Conservation (phyloP, 2,888 invertebrate genomes). For the Drosophila falleni region DNA sequence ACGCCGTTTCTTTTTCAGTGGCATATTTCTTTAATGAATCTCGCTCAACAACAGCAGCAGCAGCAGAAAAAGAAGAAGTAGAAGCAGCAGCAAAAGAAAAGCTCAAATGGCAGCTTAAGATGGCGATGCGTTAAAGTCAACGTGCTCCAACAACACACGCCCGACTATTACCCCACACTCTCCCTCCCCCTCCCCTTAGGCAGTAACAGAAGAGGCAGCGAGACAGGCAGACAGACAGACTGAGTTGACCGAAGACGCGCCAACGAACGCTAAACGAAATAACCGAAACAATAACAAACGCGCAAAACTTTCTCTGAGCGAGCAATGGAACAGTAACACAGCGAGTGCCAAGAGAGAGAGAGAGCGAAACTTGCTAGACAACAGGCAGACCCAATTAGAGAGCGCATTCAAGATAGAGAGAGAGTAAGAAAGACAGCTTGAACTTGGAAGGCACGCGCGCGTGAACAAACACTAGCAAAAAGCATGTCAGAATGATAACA, state of each 20-base stretch:
- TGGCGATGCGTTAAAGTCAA: constrained; percentile 64
- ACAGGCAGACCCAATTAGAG: constrained; percentile 35
- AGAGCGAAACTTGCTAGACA: constrained; percentile 33
- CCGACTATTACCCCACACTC: constrained; percentile 16
- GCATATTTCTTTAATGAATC: constrained; percentile 81
- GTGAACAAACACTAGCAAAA: constrained; percentile 74
- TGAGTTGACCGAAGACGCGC: constrained; percentile 50
- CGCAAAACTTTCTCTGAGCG: constrained; percentile 79
- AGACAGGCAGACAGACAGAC: constrained; percentile 9
- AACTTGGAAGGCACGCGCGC: constrained; percentile 82
- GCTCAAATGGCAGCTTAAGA: constrained; percentile 48
- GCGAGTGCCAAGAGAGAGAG: constrained; percentile 35
- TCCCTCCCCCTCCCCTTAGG: background rate
- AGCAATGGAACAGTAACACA: constrained; percentile 27
- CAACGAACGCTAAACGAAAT: constrained; percentile 71
- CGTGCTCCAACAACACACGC: constrained; percentile 60
- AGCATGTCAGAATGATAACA: constrained; percentile 79
- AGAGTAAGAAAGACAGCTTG: constrained; percentile 50
- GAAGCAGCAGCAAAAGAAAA: constrained; percentile 48
- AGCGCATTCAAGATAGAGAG: constrained; percentile 17
- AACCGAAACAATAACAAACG: constrained; percentile 81
- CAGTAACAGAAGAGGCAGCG: background rate
- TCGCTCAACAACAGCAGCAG: constrained; percentile 41
- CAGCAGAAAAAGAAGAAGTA: too few relatives aligned
- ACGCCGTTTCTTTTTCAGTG: constrained; percentile 51